Conservation (phyloP, 2,888 invertebrate species). For the Caenorhabditis sp. region DNA sequence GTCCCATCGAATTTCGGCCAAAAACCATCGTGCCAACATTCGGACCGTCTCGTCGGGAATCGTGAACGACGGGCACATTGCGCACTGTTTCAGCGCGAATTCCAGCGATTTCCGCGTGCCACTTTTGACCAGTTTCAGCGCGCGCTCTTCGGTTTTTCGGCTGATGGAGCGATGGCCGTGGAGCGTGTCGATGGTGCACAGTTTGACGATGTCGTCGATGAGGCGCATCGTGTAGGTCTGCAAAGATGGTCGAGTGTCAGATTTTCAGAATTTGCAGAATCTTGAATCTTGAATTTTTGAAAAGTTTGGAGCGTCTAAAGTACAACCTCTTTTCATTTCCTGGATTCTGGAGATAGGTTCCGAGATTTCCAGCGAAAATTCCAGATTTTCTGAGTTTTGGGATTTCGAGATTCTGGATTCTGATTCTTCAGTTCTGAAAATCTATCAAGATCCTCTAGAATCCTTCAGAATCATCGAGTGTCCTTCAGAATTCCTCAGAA, state of each 20-base stretch:
- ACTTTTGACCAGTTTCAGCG: slow-evolving; percentile 4
- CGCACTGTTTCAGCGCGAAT: background rate
- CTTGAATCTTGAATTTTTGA: background rate
- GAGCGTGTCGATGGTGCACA: slow-evolving; percentile 31
- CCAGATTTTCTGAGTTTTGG: too few species aligned
- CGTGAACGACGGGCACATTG: background rate
- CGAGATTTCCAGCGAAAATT: too few species aligned
- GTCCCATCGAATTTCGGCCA: slow-evolving; percentile 5
- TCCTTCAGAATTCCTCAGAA: background rate
- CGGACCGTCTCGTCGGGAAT: slow-evolving; percentile 22
- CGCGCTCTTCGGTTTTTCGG: slow-evolving; percentile 2
- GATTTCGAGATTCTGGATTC: too few species aligned
- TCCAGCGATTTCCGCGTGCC: slow-evolving; percentile 12
- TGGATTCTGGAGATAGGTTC: too few species aligned
- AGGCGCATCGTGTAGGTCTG: slow-evolving; percentile 40
- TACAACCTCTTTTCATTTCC: too few species aligned
- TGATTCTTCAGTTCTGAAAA: too few species aligned
- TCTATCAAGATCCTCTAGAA: too few species aligned
- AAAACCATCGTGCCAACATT: slow-evolving; percentile 34
- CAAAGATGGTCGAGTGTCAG: background rate
- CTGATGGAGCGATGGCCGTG: slow-evolving; percentile 25
- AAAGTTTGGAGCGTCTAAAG: background rate
- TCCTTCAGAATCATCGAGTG: too few species aligned
- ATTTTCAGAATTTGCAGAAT: background rate
- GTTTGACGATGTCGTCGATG: slow-evolving; percentile 39